Base-by-base conservation (phyloP, 2,797 vertebrate genomes). In the Ctenopoma kingsleyae region DNA sequence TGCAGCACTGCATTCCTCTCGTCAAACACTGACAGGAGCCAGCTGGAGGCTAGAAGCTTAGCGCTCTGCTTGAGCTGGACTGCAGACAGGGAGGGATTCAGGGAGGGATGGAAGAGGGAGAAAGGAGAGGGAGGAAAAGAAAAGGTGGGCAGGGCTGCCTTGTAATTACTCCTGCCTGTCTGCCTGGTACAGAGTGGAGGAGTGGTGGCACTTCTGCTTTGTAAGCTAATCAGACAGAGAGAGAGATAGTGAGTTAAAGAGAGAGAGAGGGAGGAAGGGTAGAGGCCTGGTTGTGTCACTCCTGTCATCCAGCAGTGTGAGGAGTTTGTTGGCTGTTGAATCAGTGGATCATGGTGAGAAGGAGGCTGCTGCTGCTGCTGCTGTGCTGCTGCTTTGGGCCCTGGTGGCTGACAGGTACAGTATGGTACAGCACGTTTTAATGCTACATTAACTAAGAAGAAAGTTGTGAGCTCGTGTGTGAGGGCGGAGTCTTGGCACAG, bases 31-130 rank as follows among this genome's bases (percentile, higher is more conserved):
- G 95, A 93, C 91, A 93, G 93, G 65, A 95, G 92, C 93, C 95
- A 96, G 95, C 95, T 96, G 95, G 94, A 89, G 88, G 85, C 74
- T 69, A 87, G 81, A 84, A 87, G 86, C 89, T 96, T 95, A 95
- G 82, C 38, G 63, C 91, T 86, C 76, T 80, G 81, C 58, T 25
- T 8, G 71, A 81, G 85, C 76, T 81, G 86, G 80, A 73, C 84
- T 81, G 71, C 55, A 65, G 81, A 60, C 74, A 62, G 68, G 74
- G 57, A 68, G 49, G 71, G 55, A 61, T 41, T 55, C 64, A 53
- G 38, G 64, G 80, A 79, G 70, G 71, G 75, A 63, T 48, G 82
- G 56, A 71, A 67, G 76, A 67, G 88, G 65, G 81, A 82, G 59
- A 35, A 63, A 56, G 30, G 20, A 60, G 46, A 66, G 58, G 57